phyloP scores from a whole-genome alignment of 2,113 vertebrate genomes.

The Casuarius casuarius region DNA sequence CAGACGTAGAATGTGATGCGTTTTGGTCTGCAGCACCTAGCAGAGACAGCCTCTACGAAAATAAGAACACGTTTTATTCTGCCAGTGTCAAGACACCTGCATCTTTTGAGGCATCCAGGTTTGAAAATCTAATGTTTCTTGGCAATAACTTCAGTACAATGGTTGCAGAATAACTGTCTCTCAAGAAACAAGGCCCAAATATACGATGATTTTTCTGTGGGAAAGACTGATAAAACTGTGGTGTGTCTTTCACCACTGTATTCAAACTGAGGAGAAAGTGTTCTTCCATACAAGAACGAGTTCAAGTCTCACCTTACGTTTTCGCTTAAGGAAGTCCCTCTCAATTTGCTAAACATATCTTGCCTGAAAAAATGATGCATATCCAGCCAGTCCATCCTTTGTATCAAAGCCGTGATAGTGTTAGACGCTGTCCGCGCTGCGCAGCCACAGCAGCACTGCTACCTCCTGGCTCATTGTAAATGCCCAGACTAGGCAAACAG shows the following conservation, averaged over 20 bases:
- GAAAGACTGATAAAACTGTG: neutral
- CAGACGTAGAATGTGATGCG: too few species aligned
- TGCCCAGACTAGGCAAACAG: slow-evolving; percentile 82
- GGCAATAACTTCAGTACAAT: neutral
- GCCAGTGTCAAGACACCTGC: neutral
- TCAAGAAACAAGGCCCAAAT: neutral
- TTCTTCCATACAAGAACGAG: neutral
- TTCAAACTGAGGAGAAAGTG: neutral
- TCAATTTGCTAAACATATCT: neutral
- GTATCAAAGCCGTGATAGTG: neutral
- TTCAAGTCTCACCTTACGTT: neutral
- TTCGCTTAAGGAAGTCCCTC: neutral
- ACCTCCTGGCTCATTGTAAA: slow-evolving; percentile 75
- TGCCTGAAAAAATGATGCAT: neutral
- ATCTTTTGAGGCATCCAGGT: neutral
- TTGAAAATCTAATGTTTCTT: neutral
- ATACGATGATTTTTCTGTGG: neutral
- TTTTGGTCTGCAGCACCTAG: too few species aligned
- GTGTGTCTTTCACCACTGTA: neutral
- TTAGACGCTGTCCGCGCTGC: neutral
- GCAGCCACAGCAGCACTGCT: slow-evolving; percentile 71
- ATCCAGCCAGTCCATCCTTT: neutral
- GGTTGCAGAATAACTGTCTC: neutral
- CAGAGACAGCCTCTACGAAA: neutral
- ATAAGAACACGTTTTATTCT: neutral